Conservation (phyloP, 2,113 vertebrate genomes). For the Oenanthe melanoleuca region DNA sequence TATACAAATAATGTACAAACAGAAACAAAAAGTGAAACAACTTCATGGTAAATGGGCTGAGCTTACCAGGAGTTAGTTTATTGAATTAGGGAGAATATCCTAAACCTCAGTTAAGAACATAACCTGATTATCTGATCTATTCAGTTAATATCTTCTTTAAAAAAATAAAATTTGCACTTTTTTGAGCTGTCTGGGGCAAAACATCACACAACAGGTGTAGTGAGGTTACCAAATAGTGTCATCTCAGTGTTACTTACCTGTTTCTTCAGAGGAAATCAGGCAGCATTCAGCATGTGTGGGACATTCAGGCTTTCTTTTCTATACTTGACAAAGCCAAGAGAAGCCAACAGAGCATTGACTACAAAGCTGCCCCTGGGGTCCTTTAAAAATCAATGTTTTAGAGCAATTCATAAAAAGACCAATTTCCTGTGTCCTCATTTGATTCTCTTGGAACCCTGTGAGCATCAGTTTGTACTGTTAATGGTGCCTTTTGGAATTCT, state of each 20-base stretch:
- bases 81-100: background rate
- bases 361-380: background rate
- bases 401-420: background rate
- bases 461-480: background rate
- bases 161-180: background rate
- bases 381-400: background rate
- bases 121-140: background rate
- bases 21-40: background rate
- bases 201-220: background rate
- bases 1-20: background rate
- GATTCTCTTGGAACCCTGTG: background rate
- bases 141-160: background rate
- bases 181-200: background rate
- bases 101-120: background rate
- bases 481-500: background rate
- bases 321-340: background rate
- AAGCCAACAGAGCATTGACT: background rate
- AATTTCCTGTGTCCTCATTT: background rate
- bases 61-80: background rate
- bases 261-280: background rate
- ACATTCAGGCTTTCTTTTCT: background rate
- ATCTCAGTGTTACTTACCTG: background rate
- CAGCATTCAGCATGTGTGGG: background rate
- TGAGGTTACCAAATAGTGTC: background rate
- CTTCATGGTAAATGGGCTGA: background rate